phyloP scores from a whole-genome alignment of 1,140 invertebrate species.

The Ephestia elutella region DNA sequence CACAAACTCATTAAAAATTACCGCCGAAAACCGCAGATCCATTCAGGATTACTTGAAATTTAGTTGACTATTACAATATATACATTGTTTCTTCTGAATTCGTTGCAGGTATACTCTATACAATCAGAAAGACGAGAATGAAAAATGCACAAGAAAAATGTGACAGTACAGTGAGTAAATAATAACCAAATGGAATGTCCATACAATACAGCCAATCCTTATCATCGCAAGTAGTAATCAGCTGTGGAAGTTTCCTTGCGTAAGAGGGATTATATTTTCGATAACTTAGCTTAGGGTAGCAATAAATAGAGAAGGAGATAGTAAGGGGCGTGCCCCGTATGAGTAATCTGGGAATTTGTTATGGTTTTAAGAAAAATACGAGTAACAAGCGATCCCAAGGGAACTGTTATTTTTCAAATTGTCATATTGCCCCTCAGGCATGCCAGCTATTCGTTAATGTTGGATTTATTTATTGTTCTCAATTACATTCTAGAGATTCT shows the following conservation, averaged over 20 bases:
- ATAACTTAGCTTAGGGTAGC: conserved; percentile 64
- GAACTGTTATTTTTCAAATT: conserved; percentile 36
- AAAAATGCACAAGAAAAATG: too few relatives aligned
- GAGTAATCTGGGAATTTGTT: conserved; percentile 67
- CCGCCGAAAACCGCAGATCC: too few relatives aligned
- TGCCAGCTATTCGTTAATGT: neutral
- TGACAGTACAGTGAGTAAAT: too few relatives aligned
- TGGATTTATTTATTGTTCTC: neutral
- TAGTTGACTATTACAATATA: too few relatives aligned
- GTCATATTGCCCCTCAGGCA: conserved; percentile 3
- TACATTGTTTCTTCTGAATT: too few relatives aligned
- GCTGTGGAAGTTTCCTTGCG: conserved; percentile 57
- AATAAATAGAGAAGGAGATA: conserved; percentile 63
- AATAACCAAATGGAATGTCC: conserved; percentile 29
- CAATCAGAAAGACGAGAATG: too few relatives aligned
- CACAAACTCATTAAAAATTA: too few relatives aligned
- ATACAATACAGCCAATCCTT: conserved; percentile 28
- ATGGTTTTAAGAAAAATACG: conserved; percentile 56
- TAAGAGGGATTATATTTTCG: conserved; percentile 70
- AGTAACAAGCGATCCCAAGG: conserved; percentile 35
- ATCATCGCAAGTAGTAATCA: conserved; percentile 64
- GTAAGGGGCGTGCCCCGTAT: conserved; percentile 28
- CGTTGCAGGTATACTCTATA: too few relatives aligned
- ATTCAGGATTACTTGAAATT: too few relatives aligned
- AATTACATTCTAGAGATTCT: conserved; percentile 1